A percentile compares a stretch with the other conserved stretches of the same genome.
phyloP scores from a whole-genome alignment of 1,140 invertebrate genomes.

The Theocolax elegans region DNA sequence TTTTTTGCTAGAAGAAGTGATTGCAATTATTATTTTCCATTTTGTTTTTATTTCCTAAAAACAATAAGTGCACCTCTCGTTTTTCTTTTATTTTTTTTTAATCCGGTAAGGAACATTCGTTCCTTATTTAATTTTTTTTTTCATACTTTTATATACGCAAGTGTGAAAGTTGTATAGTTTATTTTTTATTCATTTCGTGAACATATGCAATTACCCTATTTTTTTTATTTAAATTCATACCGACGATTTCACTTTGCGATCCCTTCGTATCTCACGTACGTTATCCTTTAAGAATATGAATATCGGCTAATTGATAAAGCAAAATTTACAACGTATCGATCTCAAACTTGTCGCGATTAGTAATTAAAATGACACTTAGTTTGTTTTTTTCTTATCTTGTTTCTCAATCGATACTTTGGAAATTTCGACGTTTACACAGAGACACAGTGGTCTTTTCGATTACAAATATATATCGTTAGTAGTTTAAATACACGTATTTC shows the following conservation, averaged over 20 bases:
- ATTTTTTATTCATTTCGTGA: conserved; percentile 24
- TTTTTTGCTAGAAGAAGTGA: conserved; percentile 22
- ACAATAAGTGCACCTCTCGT: conserved; percentile 38
- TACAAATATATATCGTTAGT: conserved; percentile 36
- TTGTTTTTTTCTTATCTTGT: not conserved
- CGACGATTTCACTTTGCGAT: conserved; percentile 17
- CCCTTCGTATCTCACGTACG: conserved; percentile 1
- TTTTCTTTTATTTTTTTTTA: conserved; percentile 16
- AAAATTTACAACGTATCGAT: conserved; percentile 23
- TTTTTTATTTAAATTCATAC: conserved; percentile 29
- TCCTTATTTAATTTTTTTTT: conserved; percentile 17
- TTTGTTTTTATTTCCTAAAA: conserved; percentile 30
- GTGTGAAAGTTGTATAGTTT: conserved; percentile 14
- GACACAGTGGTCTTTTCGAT: conserved; percentile 27
- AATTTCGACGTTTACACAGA: conserved; percentile 36
- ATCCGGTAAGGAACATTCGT: conserved; percentile 18
- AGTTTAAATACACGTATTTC: conserved; percentile 39
- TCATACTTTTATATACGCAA: conserved; percentile 22
- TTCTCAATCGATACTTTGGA: conserved; percentile 15
- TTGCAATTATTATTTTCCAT: conserved; percentile 16
- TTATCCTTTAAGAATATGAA: conserved; percentile 24
- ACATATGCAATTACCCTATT: conserved; percentile 30
- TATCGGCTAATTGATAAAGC: conserved; percentile 18
- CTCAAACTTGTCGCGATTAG: not conserved
- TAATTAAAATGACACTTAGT: not conserved